Base-by-base conservation (phyloP, 2,797 vertebrate species). In the Pipistrellus pipistrellus region DNA sequence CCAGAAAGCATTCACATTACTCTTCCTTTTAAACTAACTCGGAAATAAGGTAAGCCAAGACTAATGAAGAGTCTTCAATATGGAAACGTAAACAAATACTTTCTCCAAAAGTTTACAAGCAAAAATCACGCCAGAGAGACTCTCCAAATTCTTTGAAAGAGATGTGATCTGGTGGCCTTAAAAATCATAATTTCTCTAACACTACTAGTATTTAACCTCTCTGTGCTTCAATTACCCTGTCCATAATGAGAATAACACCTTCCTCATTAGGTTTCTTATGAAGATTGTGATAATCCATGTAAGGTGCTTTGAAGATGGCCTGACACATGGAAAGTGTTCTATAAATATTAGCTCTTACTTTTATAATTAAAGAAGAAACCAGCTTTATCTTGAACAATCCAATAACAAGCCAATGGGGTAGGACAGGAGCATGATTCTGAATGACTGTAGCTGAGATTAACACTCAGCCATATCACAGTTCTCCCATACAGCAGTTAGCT, bases 11-110 rank as follows among this genome's bases (percentile, higher is more conserved):
- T 44, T 9, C 15, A 51, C 12, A 44, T 35, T 51, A 55, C 83
- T 86, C 25, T 86, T 85, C 72, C 57, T 90, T 7, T 20, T 73
- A 64, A 88, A 94, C 15, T 82, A 55, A 68, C 55, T 76, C 41
- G 64, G 27, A 91, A 88, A 71, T 46, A 85, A 46, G 53, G 18
- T 48, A 46, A 55, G 35, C 6, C 11, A 48, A 84, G 55, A 35
- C 48, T 69, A n/a, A 35, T 3, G 12, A 59, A 27, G 15, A 53
- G 10, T 7, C 48, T 84, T 68, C 35, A 87, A 80, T 15, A 81
- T 0, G 57, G 35, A 87, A 93, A 80, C 91, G 9, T 41, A 46
- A 77, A 48, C 12, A 48, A 81, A 93, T 44, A 69, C n/a, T 55
- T 90, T 76, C 44, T 84, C 21, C 62, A 96, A 92, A 82, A 88